phyloP scores from a whole-genome alignment of 1,140 invertebrate genomes.

The Trichoplusia ni region DNA sequence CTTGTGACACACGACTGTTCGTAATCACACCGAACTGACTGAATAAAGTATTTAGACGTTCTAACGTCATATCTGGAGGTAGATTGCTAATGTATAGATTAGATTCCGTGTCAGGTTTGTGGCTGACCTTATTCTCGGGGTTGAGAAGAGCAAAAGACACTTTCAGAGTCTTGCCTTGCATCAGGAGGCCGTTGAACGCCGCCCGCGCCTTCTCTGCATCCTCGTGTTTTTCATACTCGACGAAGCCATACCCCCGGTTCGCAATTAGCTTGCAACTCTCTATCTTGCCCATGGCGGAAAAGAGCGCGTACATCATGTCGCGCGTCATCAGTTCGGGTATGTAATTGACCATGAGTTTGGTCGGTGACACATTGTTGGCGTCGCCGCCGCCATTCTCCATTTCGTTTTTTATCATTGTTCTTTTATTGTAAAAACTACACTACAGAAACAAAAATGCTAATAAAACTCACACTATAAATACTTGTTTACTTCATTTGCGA shows the following conservation, averaged over 20 bases:
- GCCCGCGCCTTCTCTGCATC: constrained; percentile 79
- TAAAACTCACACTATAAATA: constrained; percentile 66
- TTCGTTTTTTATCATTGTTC: constrained; percentile 77
- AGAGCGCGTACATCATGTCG: constrained; percentile 80
- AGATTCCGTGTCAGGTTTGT: constrained; percentile 76
- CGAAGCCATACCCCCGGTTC: constrained; percentile 79
- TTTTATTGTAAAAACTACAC: constrained; percentile 72
- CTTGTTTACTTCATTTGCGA: constrained; percentile 76
- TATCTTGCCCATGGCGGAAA: constrained; percentile 79
- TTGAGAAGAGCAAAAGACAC: constrained; percentile 80
- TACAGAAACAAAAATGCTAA: constrained; percentile 76
- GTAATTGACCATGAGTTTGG: constrained; percentile 82
- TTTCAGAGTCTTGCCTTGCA: constrained; percentile 80
- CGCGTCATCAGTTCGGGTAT: constrained; percentile 80
- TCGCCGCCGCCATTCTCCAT: constrained; percentile 81
- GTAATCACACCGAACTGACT: constrained; percentile 73
- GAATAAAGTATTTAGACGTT: constrained; percentile 73
- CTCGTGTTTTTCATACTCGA: constrained; percentile 78
- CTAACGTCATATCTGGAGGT: constrained; percentile 78
- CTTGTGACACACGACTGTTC: constrained; percentile 77
- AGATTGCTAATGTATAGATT: constrained; percentile 80
- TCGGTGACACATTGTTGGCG: constrained; percentile 81
- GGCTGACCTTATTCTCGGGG: constrained; percentile 77
- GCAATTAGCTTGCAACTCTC: constrained; percentile 79
- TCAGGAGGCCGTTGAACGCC: constrained; percentile 78